Conservation (phyloP, 2,113 vertebrate species). For the Holacanthus passer region DNA sequence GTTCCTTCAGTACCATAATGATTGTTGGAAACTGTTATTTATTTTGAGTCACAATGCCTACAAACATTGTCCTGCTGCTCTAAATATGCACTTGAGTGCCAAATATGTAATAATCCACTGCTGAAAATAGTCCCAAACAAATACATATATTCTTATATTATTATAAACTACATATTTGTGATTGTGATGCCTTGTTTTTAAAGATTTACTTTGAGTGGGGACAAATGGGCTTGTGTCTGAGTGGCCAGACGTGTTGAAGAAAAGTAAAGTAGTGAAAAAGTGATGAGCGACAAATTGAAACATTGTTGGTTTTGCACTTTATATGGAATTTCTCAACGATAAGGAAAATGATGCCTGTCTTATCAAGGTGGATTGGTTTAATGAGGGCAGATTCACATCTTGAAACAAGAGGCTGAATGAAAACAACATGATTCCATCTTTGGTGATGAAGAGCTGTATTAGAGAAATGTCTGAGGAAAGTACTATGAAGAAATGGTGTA, state of each 20-base stretch:
- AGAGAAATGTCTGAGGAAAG: neutral
- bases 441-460: neutral
- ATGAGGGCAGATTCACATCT: neutral
- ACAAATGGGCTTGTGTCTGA: neutral
- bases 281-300: neutral
- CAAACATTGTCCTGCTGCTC: neutral
- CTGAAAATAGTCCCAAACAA: slow-evolving; percentile 1
- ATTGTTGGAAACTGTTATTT: neutral
- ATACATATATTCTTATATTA: too few species aligned
- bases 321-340: neutral
- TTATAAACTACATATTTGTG: neutral
- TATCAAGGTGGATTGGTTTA: neutral
- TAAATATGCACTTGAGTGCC: neutral
- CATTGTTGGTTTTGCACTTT: neutral
- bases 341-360: neutral
- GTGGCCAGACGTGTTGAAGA: neutral
- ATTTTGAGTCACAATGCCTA: slow-evolving; percentile 14
- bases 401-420: neutral
- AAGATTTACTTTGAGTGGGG: neutral
- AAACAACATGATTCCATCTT: slow-evolving; percentile 26
- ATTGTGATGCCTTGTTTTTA: neutral
- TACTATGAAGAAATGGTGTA: neutral
- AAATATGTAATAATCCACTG: neutral
- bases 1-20: neutral
- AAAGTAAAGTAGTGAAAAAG: slow-evolving; percentile 8